These are phyloP conservation scores for Hoplias malabaricus DNA, from an alignment of 2,113 vertebrate genomes.

Conservation along the genomic window DNA sequence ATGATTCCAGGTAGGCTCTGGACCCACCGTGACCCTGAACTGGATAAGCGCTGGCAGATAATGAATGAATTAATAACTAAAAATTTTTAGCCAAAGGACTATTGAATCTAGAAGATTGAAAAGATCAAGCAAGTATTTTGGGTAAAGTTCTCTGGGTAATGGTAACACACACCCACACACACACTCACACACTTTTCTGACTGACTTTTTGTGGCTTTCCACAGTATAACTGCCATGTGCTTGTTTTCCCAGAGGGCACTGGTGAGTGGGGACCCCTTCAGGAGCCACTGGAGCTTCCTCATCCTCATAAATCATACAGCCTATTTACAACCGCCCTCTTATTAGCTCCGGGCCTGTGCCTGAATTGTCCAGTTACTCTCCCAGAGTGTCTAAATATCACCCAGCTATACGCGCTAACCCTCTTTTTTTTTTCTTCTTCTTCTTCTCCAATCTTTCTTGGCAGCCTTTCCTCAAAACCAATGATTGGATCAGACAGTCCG, in stretches of 20 bases:
- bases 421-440: background rate
- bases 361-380: slow-evolving; percentile 18
- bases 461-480: background rate
- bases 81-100: too few species aligned
- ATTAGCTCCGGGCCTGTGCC: slow-evolving; percentile 37
- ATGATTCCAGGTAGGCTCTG: too few species aligned
- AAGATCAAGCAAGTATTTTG: too few species aligned
- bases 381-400: slow-evolving; percentile 15
- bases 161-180: background rate
- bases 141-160: background rate
- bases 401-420: slow-evolving; percentile 3
- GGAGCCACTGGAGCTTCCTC: slow-evolving; percentile 36
- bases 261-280: slow-evolving; percentile 9
- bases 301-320: slow-evolving; percentile 45
- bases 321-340: slow-evolving; percentile 42
- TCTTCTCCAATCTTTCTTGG: background rate
- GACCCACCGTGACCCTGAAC: too few species aligned
- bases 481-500: slow-evolving; percentile 3
- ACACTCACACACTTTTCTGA: background rate
- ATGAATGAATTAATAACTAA: too few species aligned
- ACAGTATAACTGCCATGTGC: slow-evolving; percentile 14
- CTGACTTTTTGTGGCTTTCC: slow-evolving; percentile 2
- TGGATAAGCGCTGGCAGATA: too few species aligned
- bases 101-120: too few species aligned
- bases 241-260: slow-evolving; percentile 11